These are phyloP conservation scores for Microhierax caerulescens DNA, from an alignment of 2,797 vertebrate species.

Conservation along the genomic window DNA sequence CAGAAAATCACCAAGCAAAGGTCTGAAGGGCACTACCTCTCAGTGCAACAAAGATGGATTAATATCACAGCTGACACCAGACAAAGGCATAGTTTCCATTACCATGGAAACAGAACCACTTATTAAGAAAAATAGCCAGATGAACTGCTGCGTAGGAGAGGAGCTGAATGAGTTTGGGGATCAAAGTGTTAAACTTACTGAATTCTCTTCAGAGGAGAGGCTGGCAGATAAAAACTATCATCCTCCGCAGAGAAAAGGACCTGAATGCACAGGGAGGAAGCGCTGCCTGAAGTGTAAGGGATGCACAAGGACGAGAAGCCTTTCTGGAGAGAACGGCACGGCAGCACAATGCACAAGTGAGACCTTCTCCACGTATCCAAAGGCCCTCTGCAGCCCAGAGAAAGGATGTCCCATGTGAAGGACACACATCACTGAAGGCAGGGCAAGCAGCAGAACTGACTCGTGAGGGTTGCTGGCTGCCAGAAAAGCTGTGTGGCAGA, in stretches of 20 bases:
- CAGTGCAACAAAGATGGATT: neutral
- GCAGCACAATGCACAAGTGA: neutral
- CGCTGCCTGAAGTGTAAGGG: neutral
- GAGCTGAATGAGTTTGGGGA: neutral
- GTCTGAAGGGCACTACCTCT: neutral
- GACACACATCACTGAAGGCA: neutral
- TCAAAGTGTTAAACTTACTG: neutral
- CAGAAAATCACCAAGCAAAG: neutral
- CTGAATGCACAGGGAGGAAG: neutral
- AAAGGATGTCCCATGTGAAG: neutral
- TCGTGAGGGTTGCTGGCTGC: neutral
- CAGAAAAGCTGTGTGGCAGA: neutral
- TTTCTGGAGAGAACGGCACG: neutral
- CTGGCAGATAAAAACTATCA: neutral
- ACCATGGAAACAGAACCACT: neutral
- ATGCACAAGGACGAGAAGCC: neutral
- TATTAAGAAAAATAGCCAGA: neutral
- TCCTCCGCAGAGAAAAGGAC: neutral
- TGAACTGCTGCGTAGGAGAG: neutral
- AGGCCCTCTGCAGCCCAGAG: neutral
- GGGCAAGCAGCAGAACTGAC: neutral
- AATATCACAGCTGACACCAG: neutral
- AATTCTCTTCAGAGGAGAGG: neutral
- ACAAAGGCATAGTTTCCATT: neutral
- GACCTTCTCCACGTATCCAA: neutral